Base-by-base conservation (phyloP, 2,797 vertebrate genomes). In the Cynodonichthys magdalenae region DNA sequence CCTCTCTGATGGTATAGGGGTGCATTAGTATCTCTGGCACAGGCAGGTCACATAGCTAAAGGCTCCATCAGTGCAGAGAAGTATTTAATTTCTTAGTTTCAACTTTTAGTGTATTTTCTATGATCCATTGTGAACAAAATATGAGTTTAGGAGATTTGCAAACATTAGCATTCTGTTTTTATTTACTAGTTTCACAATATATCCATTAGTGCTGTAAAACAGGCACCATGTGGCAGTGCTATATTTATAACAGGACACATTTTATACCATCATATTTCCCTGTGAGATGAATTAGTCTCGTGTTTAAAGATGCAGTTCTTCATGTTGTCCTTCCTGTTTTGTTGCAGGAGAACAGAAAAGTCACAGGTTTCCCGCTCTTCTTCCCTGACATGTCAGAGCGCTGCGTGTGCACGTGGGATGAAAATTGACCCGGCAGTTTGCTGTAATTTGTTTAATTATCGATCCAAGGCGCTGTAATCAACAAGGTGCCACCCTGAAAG, bases 381-480 rank as follows among this genome's bases (percentile, higher is more conserved):
- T 15, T 61, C 47, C 5, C 36, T 24, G 45, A 31, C 6, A 3
- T 34, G 2, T 62, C 53, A 24, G 39, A 47, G 58, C 51, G n/a
- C 45, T 59, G 60, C 15, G 24, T 73, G 3, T 15, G 28, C 51
- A 15, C 36, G 71, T 47, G 57, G 53, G 75, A 72, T 62, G 62
- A 63, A 77, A 80, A 89, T 80, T 84, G 85, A 89, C 84, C 74
- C 39, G 36, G 64, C 65, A 57, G 74, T 82, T 74, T 7, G 41
- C 75, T 80, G 86, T 90, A 79, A 91, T 93, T 92, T 88, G 80
- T 90, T 90, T 87, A 85, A 86, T 90, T 81, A 92, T 92, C 48
- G 90, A 92, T 86, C 78, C 39, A 31, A 53, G 3, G 20, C 19
- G 53, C 74, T 86, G 76, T 89, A 91, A 92, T 93, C 89, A 91